A percentile compares a stretch with the other conserved stretches of the same genome.
phyloP scores from a whole-genome alignment of 2,888 invertebrate genomes.

The Meganola albula region DNA sequence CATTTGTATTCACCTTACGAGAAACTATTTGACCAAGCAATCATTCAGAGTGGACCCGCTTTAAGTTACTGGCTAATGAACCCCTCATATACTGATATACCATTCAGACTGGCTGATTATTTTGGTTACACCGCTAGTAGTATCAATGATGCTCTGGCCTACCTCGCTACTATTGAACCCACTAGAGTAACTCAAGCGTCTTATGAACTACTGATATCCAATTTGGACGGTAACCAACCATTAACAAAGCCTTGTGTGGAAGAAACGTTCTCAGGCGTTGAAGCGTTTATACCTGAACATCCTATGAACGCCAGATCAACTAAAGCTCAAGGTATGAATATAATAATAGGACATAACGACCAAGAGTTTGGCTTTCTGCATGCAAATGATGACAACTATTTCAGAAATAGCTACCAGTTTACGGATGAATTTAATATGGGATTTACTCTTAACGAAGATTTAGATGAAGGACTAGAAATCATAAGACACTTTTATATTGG shows the following conservation, averaged over 20 bases:
- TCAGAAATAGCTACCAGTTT: slow-evolving; percentile 5
- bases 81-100: slow-evolving; percentile 5
- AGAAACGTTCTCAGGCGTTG: slow-evolving; percentile 9
- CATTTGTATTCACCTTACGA: slow-evolving; percentile 14
- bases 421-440: slow-evolving; percentile 4
- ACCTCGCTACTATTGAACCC: slow-evolving; percentile 9
- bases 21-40: slow-evolving; percentile 15
- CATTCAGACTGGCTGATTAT: slow-evolving; percentile 12
- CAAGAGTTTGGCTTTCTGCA: slow-evolving; percentile 9
- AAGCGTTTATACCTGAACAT: slow-evolving; percentile 11
- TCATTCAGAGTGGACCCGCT: slow-evolving; percentile 18
- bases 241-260: slow-evolving; percentile 13
- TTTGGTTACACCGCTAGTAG: slow-evolving; percentile 9
- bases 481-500: slow-evolving; percentile 15
- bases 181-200: slow-evolving; percentile 2
- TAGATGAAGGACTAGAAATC: slow-evolving; percentile 5
- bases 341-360: slow-evolving; percentile 13
- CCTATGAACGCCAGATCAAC: slow-evolving; percentile 7
- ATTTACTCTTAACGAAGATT: slow-evolving; percentile 8
- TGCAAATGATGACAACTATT: background rate
- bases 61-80: slow-evolving; percentile 2
- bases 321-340: slow-evolving; percentile 6
- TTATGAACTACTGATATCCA: slow-evolving; percentile 4
- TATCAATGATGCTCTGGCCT: slow-evolving; percentile 9
- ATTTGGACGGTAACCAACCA: background rate